Percentiles rank a stretch among this genome's conserved stretches.
Evolutionary conservation across 2,113 vertebrate species (phyloP).

Genomic region (Malurus elegans): DNA sequence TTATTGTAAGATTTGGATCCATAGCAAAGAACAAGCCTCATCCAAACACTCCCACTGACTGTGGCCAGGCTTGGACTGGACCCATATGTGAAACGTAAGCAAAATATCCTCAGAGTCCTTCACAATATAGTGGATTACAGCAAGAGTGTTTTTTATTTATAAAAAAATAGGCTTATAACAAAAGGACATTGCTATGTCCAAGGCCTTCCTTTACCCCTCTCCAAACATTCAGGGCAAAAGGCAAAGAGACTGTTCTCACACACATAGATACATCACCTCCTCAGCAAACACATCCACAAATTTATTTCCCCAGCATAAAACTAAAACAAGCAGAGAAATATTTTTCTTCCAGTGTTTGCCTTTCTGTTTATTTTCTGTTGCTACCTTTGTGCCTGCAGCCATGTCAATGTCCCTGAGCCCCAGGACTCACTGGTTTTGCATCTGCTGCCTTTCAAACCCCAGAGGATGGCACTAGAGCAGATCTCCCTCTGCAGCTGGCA

Average conservation of each 20-base stretch:
- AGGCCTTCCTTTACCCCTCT: neutral
- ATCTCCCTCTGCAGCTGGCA: neutral
- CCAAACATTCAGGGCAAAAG: neutral
- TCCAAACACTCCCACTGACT: neutral
- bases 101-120: neutral
- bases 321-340: conserved; percentile 2
- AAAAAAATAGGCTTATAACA: neutral
- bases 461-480: neutral
- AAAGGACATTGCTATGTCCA: neutral
- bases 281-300: neutral
- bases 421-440: neutral
- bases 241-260: neutral
- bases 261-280: neutral
- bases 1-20: neutral
- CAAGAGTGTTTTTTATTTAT: neutral
- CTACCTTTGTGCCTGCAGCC: conserved; percentile 24
- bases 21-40: neutral
- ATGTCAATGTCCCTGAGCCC: neutral
- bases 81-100: neutral
- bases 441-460: neutral
- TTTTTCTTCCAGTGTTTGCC: neutral
- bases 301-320: neutral
- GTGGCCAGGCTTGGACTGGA: neutral
- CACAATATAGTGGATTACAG: neutral
- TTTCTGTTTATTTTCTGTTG: conserved; percentile 41